These are phyloP conservation scores for Amphimedon queenslandica DNA, from an alignment of 37 sponge, comb jelly and placozoan genomes.

Conservation along the genomic window DNA sequence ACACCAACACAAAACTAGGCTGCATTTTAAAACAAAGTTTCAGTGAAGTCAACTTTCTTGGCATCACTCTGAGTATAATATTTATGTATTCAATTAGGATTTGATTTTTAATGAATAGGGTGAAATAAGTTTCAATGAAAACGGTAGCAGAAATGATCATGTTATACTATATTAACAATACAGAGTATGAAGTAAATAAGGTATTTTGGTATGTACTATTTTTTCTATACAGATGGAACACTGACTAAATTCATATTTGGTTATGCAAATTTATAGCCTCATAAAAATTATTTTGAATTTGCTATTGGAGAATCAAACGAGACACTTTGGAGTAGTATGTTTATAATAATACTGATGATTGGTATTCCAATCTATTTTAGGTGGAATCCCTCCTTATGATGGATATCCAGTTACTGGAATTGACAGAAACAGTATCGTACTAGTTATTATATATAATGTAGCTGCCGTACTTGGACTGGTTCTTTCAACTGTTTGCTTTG, in stretches of 20 bases:
- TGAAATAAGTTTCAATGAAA: neutral
- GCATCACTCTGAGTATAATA: too few species aligned
- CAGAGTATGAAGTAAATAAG: neutral
- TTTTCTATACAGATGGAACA: neutral
- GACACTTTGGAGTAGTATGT: neutral
- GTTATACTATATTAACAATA: neutral
- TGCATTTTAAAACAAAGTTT: too few species aligned
- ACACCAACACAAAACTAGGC: too few species aligned
- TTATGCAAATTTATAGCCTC: too few species aligned
- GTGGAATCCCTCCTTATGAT: constrained; percentile 13
- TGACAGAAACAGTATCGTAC: neutral
- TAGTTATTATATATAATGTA: neutral
- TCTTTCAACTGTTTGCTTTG: neutral
- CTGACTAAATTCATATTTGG: neutral
- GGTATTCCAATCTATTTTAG: neutral
- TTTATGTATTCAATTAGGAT: too few species aligned
- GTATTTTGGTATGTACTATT: neutral
- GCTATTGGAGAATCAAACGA: neutral
- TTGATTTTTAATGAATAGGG: neutral
- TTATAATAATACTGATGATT: neutral
- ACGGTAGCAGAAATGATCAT: neutral
- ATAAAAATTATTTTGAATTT: neutral
- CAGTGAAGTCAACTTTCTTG: too few species aligned
- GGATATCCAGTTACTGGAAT: constrained; percentile 6
- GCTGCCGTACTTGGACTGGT: neutral